Percentiles rank a stretch among this genome's conserved stretches.
Conservation (phyloP, 2,797 vertebrate species). For the Melanogrammus aeglefinus region DNA sequence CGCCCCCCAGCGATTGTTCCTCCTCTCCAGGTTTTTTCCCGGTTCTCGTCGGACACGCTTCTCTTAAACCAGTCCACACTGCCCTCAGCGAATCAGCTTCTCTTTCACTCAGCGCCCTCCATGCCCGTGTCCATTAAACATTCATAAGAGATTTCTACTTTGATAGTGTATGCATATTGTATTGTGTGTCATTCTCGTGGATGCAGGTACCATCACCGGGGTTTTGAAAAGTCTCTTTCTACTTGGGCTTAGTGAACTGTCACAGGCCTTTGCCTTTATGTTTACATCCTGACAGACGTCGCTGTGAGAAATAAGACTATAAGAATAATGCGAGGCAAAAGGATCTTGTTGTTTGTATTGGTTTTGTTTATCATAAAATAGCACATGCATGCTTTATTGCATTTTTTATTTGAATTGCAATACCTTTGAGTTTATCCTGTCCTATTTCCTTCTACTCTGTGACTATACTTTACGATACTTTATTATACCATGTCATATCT, state of each 20-base stretch:
- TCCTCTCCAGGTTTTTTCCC: conserved; percentile 67
- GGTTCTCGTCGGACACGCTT: conserved; percentile 61
- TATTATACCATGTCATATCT: background rate
- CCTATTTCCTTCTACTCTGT: background rate
- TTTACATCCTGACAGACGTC: conserved; percentile 36
- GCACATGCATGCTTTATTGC: conserved; percentile 41
- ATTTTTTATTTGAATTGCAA: conserved; percentile 55
- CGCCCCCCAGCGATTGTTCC: conserved; percentile 60
- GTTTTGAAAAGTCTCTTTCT: conserved; percentile 32
- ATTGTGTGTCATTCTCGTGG: conserved; percentile 64
- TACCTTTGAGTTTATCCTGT: conserved; percentile 15
- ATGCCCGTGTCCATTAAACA: conserved; percentile 71
- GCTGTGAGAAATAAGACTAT: conserved; percentile 34
- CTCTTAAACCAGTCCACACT: conserved; percentile 71
- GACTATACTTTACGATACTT: background rate
- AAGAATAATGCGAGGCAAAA: conserved; percentile 41
- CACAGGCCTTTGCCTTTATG: conserved; percentile 21
- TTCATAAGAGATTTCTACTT: conserved; percentile 73
- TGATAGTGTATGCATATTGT: conserved; percentile 76
- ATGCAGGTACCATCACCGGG: conserved; percentile 58
- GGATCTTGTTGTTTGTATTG: background rate
- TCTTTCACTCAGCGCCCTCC: conserved; percentile 51
- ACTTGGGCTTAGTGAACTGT: conserved; percentile 39
- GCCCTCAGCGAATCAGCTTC: conserved; percentile 65
- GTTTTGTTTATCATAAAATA: conserved; percentile 42